Evolutionary conservation across 2,113 vertebrate genomes (phyloP), one percentile per base, ranked within the genome.

Genomic region (Notothenia rossii): DNA sequence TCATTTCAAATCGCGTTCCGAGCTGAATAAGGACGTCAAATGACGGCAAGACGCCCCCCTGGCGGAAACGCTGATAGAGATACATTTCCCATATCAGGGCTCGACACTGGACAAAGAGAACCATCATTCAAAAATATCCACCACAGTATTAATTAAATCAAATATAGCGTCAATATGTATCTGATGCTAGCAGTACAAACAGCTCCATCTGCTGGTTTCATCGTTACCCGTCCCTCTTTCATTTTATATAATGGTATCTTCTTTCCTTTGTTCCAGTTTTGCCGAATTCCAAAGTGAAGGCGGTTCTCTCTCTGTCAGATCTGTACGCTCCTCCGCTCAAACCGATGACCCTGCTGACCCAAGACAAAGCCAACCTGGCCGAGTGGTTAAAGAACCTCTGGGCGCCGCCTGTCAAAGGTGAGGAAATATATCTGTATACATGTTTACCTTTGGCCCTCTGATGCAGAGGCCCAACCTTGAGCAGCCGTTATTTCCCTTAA

Each of bases 301-400:
- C 74, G 18, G 69, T 40, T 22, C 83, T 94, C 17, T 84, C 72
- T 7, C 43, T 61, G 0, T 78, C 82, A 13, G 93, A 94, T 54
- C 77, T 96, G 17, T 95, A 92, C 54, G 85, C 70, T 7, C 81
- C 90, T 60, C 94, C 94, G 20, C 90, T 96, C 25, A 87, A 67
- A 58, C 91, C 92, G 0, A 62, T 94, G 13, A 20, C 67, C 12
- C 59, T 96, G 10, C 88, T 93, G 56, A 53, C 51, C 0, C 88
- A 91, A 55, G 95, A 96, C 59, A 85, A 89, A 62, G 65, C 79
- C 77, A 90, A 91, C 72, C 67, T 96, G 10, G 49, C 55, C 0
- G 67, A 88, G 36, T 95, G 94, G 94, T 88, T 96, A 13, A 75
- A 54, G 65, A 72, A 71, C 33, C 74, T 95, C 40, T 95, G 94